Base-by-base conservation (phyloP, 1,140 invertebrate species). In the Pseudomyrmex dendroicus region DNA sequence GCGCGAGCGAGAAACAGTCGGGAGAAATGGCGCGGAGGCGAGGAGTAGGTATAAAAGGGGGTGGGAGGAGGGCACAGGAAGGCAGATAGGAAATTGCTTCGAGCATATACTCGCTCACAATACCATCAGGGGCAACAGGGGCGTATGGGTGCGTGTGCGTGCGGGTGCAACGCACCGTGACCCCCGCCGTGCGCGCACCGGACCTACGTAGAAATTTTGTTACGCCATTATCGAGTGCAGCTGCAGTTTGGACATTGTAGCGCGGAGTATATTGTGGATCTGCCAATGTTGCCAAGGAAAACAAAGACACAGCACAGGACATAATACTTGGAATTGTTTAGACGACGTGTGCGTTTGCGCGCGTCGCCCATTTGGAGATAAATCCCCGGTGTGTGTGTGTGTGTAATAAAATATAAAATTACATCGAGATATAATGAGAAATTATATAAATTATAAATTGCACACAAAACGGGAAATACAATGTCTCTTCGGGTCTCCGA, bases 1-100 rank as follows among this genome's bases (percentile, higher is more conserved):
- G 5, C 5, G 35, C 35, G 35, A 35, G 35, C 35, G 35, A 35
- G 35, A 35, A 35, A 35, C 35, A 35, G 35, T 56, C n/a, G 61
- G 17, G 84, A 86, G 85, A 72, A 73, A 64, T 68, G 46, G 44
- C 13, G 57, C 25, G 63, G 56, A 12, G 17, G 35, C 35, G 5
- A 35, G 35, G 35, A 35, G 35, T 35, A 35, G 35, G 35, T 35
- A 35, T 35, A 35, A 4, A 25, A 52, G 50, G 46, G 12, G 22
- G 63, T 12, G 44, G 56, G 57, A 70, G 72, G 73, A 0, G 56
- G 67, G 56, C 66, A 70, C 76, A 83, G 86, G 83, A 85, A 88
- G 86, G 86, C 52, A 66, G 86, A 88, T 88, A 78, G 87, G 87
- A 87, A 88, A 88, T 87, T 88, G 86, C 87, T 88, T 88, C 61